Conservation (phyloP, 2,797 vertebrate species). For the Channallabes apus region DNA sequence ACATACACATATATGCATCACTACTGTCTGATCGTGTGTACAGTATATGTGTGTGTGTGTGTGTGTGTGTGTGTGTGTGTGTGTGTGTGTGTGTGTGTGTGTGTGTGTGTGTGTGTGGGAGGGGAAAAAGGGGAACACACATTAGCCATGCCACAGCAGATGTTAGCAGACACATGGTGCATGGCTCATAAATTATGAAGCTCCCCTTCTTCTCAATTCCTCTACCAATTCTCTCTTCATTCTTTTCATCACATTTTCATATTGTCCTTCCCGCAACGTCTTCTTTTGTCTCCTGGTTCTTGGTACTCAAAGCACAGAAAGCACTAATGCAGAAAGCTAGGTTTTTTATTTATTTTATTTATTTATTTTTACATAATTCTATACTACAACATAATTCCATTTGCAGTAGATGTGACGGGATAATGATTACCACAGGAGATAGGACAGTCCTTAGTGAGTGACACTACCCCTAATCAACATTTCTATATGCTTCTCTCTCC, state of each 20-base stretch:
- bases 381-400: neutral
- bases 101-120: slow-evolving; percentile 37
- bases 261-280: slow-evolving; percentile 24
- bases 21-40: slow-evolving; percentile 12
- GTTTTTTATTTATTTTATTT: too few relatives aligned
- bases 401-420: slow-evolving; percentile 1
- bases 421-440: slow-evolving; percentile 7
- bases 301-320: neutral
- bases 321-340: neutral
- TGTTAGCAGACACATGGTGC: slow-evolving; percentile 80
- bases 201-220: slow-evolving; percentile 41
- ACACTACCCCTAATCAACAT: neutral
- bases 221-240: slow-evolving; percentile 45
- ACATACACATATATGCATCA: neutral
- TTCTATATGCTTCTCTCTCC: neutral
- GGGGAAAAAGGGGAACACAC: slow-evolving; percentile 70
- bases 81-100: slow-evolving; percentile 55
- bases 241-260: slow-evolving; percentile 35
- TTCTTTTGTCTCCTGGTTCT: slow-evolving; percentile 17
- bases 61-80: slow-evolving; percentile 20
- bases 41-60: too few relatives aligned
- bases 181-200: slow-evolving; percentile 79
- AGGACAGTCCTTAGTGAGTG: neutral
- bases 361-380: neutral
- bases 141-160: slow-evolving; percentile 81